phyloP scores from a whole-genome alignment of 2,797 vertebrate species.

The Columba guinea region DNA sequence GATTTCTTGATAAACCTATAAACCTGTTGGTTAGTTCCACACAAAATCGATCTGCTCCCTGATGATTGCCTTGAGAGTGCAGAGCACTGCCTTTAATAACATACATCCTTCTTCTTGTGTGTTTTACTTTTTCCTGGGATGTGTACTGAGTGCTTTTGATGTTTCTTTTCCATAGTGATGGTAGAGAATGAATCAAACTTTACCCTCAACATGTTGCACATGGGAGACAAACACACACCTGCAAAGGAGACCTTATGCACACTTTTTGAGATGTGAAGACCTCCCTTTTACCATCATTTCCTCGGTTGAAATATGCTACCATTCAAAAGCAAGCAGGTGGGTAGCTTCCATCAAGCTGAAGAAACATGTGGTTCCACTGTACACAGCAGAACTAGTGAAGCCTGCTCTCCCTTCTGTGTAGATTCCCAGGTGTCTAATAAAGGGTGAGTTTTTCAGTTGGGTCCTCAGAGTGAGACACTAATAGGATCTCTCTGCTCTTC shows the following conservation, averaged over 20 bases:
- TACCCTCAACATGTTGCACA: not conserved
- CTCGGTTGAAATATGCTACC: not conserved
- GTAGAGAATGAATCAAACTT: not conserved
- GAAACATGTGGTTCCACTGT: not conserved
- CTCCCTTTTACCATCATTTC: not conserved
- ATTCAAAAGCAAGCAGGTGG: not conserved
- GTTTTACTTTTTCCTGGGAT: not conserved
- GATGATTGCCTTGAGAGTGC: not conserved
- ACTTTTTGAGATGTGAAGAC: not conserved
- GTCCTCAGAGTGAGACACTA: not conserved
- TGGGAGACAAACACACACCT: not conserved
- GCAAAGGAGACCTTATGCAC: not conserved
- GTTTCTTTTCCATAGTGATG: not conserved
- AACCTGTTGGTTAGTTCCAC: not conserved
- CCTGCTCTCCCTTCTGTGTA: not conserved
- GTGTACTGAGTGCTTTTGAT: not conserved
- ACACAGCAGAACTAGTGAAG: not conserved
- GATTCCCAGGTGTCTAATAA: not conserved
- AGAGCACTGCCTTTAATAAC: not conserved
- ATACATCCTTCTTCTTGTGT: not conserved
- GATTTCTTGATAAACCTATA: not conserved
- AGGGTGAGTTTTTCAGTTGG: not conserved
- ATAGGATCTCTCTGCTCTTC: not conserved
- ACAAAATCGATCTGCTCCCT: not conserved
- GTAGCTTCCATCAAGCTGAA: not conserved